Conservation (phyloP, 2,888 invertebrate species). For the Eupithecia subfuscata region DNA sequence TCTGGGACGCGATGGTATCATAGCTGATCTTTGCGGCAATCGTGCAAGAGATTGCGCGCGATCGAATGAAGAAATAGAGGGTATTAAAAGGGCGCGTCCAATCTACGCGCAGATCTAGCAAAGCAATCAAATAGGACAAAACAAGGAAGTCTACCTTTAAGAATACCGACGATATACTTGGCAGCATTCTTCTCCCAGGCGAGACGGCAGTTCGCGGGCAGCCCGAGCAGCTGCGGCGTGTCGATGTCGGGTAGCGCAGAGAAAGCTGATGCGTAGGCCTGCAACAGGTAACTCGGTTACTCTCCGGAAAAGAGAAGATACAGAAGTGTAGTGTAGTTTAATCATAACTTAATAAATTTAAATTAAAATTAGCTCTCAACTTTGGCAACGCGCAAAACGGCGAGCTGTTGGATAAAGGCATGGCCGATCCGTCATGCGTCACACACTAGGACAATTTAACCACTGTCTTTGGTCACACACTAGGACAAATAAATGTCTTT, state of each 20-base stretch:
- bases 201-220: conserved; percentile 94
- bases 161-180: conserved; percentile 80
- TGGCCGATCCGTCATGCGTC: background rate
- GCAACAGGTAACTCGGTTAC: conserved; percentile 41
- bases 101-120: background rate
- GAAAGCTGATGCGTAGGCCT: conserved; percentile 88
- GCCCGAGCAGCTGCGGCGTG: conserved; percentile 89
- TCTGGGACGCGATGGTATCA: background rate
- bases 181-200: conserved; percentile 91
- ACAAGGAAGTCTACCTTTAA: conserved; percentile 51
- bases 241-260: conserved; percentile 89
- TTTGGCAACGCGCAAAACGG: background rate
- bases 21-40: background rate
- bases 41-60: background rate
- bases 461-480: too few relatives aligned
- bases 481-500: too few relatives aligned
- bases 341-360: too few relatives aligned
- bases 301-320: background rate
- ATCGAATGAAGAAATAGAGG: background rate
- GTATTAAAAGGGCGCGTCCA: background rate
- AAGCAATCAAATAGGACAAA: background rate
- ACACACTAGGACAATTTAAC: too few relatives aligned
- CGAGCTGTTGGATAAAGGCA: background rate
- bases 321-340: too few relatives aligned
- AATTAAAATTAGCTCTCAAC: background rate